phyloP scores from a whole-genome alignment of 1,140 invertebrate species.

The Triops longicaudatus region DNA sequence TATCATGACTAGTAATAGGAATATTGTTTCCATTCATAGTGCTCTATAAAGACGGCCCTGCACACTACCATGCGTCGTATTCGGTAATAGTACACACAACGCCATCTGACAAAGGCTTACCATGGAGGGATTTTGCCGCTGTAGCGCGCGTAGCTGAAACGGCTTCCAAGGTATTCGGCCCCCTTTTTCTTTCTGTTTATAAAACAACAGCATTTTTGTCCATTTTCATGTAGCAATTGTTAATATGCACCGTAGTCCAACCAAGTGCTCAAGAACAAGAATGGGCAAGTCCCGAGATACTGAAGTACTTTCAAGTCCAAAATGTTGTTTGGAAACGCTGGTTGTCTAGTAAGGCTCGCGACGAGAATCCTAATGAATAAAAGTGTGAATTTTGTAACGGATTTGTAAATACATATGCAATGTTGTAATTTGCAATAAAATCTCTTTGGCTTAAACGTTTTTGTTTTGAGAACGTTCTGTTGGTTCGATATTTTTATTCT shows the following conservation, averaged over 20 bases:
- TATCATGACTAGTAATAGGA: background rate
- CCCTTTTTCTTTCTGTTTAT: background rate
- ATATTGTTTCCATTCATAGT: background rate
- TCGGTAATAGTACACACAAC: background rate
- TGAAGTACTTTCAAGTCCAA: background rate
- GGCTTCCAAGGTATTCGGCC: background rate
- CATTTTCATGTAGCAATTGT: background rate
- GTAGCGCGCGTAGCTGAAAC: background rate
- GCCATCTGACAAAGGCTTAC: background rate
- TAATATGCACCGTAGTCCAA: background rate
- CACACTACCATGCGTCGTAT: background rate
- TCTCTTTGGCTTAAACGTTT: too few species aligned
- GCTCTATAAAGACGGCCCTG: background rate
- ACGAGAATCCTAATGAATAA: background rate
- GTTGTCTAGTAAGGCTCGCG: background rate
- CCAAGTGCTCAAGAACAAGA: background rate
- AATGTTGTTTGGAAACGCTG: background rate
- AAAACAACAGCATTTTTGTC: background rate
- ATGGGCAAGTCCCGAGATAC: background rate
- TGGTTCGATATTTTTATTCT: too few species aligned
- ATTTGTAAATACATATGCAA: background rate
- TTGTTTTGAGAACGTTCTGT: too few species aligned
- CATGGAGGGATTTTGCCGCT: background rate
- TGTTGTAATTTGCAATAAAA: background rate
- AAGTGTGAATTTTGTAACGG: background rate